phyloP scores from a whole-genome alignment of 2,888 invertebrate species.

The Noctua janthe region DNA sequence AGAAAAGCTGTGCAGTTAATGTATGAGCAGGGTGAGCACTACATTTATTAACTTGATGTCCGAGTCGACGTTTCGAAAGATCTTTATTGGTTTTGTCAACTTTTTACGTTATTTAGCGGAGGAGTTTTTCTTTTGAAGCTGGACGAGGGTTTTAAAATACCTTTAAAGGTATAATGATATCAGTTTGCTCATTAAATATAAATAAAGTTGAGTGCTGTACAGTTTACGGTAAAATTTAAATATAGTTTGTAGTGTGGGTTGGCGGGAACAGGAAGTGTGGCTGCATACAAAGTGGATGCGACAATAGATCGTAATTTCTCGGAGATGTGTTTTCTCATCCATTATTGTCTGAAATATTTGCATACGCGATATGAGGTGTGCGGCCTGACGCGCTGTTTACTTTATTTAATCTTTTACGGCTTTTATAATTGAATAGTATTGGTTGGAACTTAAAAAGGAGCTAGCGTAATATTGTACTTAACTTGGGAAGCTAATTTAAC shows the following conservation, averaged over 20 bases:
- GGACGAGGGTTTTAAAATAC: constrained; percentile 17
- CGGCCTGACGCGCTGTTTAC: constrained; percentile 33
- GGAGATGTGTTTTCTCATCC: constrained; percentile 73
- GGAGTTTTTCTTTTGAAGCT: constrained; percentile 25
- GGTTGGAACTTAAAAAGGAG: neutral
- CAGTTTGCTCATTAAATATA: constrained; percentile 39
- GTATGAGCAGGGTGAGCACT: constrained; percentile 20
- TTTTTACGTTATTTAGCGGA: constrained; percentile 27
- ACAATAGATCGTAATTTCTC: constrained; percentile 76
- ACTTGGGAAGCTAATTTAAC: neutral
- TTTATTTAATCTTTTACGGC: constrained; percentile 28
- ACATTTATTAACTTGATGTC: constrained; percentile 32
- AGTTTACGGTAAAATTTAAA: constrained; percentile 54
- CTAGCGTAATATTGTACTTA: neutral
- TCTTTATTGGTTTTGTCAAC: constrained; percentile 25
- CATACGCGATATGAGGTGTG: constrained; percentile 71
- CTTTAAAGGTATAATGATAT: constrained; percentile 44
- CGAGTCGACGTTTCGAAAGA: constrained; percentile 25
- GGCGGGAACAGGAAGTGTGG: constrained; percentile 59
- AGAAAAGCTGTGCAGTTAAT: constrained; percentile 37
- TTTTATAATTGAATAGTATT: constrained; percentile 26
- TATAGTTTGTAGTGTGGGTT: constrained; percentile 33
- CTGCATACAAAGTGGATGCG: constrained; percentile 60
- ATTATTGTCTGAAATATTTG: constrained; percentile 77
- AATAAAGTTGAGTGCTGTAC: constrained; percentile 32